A percentile compares a stretch with the other conserved stretches of the same genome.
These are phyloP conservation scores for Xiphophorus couchianus DNA, from an alignment of 2,113 vertebrate genomes.

Conservation along the genomic window DNA sequence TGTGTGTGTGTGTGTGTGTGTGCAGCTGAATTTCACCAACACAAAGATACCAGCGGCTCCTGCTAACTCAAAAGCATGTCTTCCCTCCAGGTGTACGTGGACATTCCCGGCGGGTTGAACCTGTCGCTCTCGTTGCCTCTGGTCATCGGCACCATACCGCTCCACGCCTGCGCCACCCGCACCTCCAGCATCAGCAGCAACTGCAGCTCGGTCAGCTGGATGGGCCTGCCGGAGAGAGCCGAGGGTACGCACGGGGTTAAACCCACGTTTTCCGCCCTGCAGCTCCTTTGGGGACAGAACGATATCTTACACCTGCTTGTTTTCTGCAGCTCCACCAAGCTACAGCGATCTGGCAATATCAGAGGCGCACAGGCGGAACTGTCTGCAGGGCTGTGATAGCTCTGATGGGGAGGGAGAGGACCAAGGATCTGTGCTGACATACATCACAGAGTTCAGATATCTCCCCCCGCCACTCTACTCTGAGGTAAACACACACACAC, in stretches of 20 bases:
- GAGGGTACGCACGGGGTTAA: slow-evolving; percentile 83
- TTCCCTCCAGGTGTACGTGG: slow-evolving; percentile 89
- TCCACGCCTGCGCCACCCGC: slow-evolving; percentile 91
- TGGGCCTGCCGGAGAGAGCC: slow-evolving; percentile 88
- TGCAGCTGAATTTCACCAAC: not conserved
- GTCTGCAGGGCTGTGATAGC: slow-evolving; percentile 78
- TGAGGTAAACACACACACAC: slow-evolving; percentile 74
- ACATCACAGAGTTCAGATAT: slow-evolving; percentile 97
- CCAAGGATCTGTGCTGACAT: slow-evolving; percentile 89
- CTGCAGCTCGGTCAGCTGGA: slow-evolving; percentile 92
- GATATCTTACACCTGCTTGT: slow-evolving; percentile 1
- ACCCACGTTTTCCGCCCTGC: not conserved
- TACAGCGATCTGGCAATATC: slow-evolving; percentile 93
- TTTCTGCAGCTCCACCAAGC: slow-evolving; percentile 84
- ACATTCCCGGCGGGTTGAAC: slow-evolving; percentile 96
- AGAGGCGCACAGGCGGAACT: slow-evolving; percentile 87
- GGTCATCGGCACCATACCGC: slow-evolving; percentile 96
- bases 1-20: not conserved
- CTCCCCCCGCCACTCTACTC: slow-evolving; percentile 96
- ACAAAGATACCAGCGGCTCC: not conserved
- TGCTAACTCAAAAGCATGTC: not conserved
- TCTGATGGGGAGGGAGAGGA: slow-evolving; percentile 82
- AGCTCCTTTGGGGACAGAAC: not conserved
- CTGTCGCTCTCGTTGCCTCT: slow-evolving; percentile 93
- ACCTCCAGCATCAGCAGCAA: slow-evolving; percentile 97